Conservation (phyloP, 2,888 invertebrate species). For the Dugesia japonica region DNA sequence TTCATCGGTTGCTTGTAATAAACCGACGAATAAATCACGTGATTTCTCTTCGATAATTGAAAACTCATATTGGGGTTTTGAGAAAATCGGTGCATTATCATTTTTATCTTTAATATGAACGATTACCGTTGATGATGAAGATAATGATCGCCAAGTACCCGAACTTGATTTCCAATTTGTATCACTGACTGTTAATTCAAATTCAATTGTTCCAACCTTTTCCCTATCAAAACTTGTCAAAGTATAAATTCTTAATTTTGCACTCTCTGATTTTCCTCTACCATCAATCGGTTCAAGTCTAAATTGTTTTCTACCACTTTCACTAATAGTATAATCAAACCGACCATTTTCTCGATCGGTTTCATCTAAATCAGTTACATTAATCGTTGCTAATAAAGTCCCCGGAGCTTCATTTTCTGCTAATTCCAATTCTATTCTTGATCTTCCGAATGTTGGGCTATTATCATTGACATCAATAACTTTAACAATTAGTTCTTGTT, state of each 20-base stretch:
- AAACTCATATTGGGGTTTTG: neutral
- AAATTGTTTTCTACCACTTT: slow-evolving; percentile 4
- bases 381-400: neutral
- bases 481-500: slow-evolving; percentile 17
- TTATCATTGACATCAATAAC: slow-evolving; percentile 31
- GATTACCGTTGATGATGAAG: slow-evolving; percentile 21
- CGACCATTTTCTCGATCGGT: neutral
- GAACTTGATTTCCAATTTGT: neutral
- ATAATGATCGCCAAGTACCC: neutral
- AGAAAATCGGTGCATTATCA: slow-evolving; percentile 26
- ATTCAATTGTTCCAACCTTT: neutral
- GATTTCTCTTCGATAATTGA: slow-evolving; percentile 20
- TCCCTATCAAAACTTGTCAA: slow-evolving; percentile 21
- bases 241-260: slow-evolving; percentile 23
- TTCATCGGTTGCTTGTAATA: slow-evolving; percentile 21
- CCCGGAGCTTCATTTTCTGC: slow-evolving; percentile 30
- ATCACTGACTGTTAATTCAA: slow-evolving; percentile 20
- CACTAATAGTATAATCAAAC: slow-evolving; percentile 23
- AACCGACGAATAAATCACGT: neutral
- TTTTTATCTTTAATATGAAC: slow-evolving; percentile 30
- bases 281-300: neutral
- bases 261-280: neutral
- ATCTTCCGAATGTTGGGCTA: slow-evolving; percentile 21
- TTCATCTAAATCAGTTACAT: slow-evolving; percentile 23
- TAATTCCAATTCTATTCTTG: slow-evolving; percentile 9